Evolutionary conservation across 1,140 invertebrate species (phyloP).

Genomic region (Globodera rostochiensis): DNA sequence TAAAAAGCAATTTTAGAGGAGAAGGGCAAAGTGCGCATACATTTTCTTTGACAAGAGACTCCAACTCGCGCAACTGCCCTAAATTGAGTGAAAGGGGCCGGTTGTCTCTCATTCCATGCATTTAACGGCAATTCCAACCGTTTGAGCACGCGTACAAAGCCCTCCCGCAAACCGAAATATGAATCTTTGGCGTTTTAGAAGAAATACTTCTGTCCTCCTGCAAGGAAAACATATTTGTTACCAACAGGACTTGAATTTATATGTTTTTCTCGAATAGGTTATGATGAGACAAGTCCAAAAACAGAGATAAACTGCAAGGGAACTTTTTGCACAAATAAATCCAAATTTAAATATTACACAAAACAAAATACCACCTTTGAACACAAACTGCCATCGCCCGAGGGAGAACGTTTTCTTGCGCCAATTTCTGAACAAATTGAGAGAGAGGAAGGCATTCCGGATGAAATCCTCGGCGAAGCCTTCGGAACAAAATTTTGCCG

Average conservation of each 20-base stretch:
- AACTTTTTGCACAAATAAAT: too few relatives aligned
- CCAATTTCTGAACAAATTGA: slow-evolving; percentile 10
- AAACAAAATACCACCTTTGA: slow-evolving; percentile 9
- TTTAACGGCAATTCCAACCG: neutral
- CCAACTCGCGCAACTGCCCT: slow-evolving; percentile 12
- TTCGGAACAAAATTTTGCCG: too few relatives aligned
- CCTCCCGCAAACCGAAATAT: neutral
- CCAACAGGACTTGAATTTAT: too few relatives aligned
- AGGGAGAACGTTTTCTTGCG: slow-evolving; percentile 18
- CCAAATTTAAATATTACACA: neutral
- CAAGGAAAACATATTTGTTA: neutral
- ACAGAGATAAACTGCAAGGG: neutral
- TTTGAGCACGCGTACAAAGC: slow-evolving; percentile 24
- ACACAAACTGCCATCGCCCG: slow-evolving; percentile 16
- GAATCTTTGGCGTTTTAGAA: slow-evolving; percentile 5
- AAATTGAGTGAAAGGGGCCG: neutral
- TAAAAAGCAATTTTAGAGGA: neutral
- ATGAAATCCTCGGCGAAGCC: neutral
- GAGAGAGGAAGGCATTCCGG: neutral
- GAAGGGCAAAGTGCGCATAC: neutral
- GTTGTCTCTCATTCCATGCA: too few relatives aligned
- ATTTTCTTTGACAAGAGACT: slow-evolving; percentile 11
- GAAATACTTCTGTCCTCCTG: neutral
- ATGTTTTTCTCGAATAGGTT: too few relatives aligned
- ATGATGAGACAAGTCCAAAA: too few relatives aligned